A percentile compares a stretch with the other conserved stretches of the same genome.
phyloP scores from a whole-genome alignment of 2,797 vertebrate species.

The Platyrinchus mystaceus region DNA sequence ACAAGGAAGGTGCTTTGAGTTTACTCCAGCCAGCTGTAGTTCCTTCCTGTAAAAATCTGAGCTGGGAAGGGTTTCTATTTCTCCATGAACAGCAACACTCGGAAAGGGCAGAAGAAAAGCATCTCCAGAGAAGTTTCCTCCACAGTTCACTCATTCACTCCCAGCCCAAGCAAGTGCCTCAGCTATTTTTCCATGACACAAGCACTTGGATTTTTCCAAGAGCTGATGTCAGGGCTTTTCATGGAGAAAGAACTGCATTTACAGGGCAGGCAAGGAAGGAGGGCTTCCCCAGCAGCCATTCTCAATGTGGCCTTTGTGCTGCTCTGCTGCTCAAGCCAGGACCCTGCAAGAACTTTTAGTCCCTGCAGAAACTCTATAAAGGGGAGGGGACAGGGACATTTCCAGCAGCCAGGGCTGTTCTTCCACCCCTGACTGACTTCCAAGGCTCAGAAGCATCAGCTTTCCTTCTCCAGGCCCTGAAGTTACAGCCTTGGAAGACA shows the following conservation, averaged over 20 bases:
- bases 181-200: constrained; percentile 75
- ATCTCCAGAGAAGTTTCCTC: constrained; percentile 49
- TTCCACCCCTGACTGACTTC: constrained; percentile 42
- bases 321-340: constrained; percentile 65
- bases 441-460: constrained; percentile 41
- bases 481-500: neutral
- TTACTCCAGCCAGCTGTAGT: neutral
- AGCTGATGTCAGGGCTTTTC: constrained; percentile 81
- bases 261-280: constrained; percentile 71
- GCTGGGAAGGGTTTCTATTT: neutral
- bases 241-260: constrained; percentile 79
- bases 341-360: constrained; percentile 69
- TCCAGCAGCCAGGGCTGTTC: constrained; percentile 43
- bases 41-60: neutral
- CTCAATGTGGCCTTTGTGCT: constrained; percentile 79
- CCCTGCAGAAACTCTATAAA: constrained; percentile 52
- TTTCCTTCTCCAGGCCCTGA: neutral
- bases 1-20: neutral
- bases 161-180: constrained; percentile 68
- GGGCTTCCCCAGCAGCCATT: constrained; percentile 74
- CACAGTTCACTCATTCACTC: constrained; percentile 65
- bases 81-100: neutral
- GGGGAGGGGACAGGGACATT: constrained; percentile 36
- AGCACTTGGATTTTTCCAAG: constrained; percentile 78
- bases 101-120: constrained; percentile 12